Evolutionary conservation across 2,113 vertebrate species (phyloP).

Genomic region (Myotis brandtii): DNA sequence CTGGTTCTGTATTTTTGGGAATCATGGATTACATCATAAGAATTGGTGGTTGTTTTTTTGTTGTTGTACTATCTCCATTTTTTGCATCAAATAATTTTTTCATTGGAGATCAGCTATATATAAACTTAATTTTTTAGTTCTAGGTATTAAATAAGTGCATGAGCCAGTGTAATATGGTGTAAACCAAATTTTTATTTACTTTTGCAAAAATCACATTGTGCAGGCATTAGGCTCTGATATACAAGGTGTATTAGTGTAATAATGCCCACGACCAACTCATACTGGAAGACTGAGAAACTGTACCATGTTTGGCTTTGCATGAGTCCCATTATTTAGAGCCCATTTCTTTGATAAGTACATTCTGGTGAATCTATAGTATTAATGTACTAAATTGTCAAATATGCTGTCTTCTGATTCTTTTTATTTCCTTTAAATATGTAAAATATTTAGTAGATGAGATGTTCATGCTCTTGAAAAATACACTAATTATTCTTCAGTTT

Average conservation of each 20-base stretch:
- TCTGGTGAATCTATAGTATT: background rate
- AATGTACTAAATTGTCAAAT: conserved; percentile 3
- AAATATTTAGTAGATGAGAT: conserved; percentile 45
- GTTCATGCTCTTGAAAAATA: background rate
- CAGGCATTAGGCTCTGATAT: background rate
- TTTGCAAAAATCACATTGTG: background rate
- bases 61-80: conserved; percentile 3
- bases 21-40: background rate
- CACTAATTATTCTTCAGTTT: background rate
- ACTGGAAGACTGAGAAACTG: background rate
- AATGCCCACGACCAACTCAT: background rate
- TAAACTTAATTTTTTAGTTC: background rate
- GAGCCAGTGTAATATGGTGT: background rate
- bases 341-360: conserved; percentile 3
- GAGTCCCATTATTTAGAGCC: background rate
- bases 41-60: background rate
- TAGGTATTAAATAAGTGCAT: background rate
- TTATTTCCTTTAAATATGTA: conserved; percentile 25
- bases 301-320: background rate
- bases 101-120: background rate
- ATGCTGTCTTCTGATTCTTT: conserved; percentile 11
- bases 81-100: conserved; percentile 45
- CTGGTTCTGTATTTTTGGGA: conserved; percentile 4
- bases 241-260: background rate
- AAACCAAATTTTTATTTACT: conserved; percentile 34